Base-by-base conservation (phyloP, 2,888 invertebrate genomes). In the Ophraella communa region DNA sequence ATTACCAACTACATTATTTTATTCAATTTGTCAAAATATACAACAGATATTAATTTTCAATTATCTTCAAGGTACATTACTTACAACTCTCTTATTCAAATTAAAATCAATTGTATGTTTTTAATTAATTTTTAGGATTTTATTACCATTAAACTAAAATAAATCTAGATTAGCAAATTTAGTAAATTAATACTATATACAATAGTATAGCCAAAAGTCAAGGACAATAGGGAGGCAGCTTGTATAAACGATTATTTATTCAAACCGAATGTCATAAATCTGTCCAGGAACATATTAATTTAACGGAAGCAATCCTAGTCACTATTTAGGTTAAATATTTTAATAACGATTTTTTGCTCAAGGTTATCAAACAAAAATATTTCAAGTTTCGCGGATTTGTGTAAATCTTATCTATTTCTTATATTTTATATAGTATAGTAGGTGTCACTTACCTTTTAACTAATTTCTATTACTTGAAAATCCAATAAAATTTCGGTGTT, bases 281-380 rank as follows among this genome's bases (percentile, higher is more conserved):
- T 35, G 17, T 39, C 1, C 7, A 39, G 35, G 7, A 7, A 39
- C 7, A 21, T 21, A n/a, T 42, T 42, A 7, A 14, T 18, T 14
- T 42, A 54, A 4, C 7, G 8, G 1, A 8, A 30, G 45, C 33
- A n/a, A 18, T 18, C 30, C 21, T 23, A n/a, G 8, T 58, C 39
- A 8, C n/a, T 20, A 60, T 60, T 27, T 30, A 30, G 51, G 60
- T 52, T 52, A 44, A 23, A 52, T n/a, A 52, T 60, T 39, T n/a
- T 60, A 5, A 20, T 60, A 60, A 60, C 44, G 60, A 60, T 60
- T 60, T 60, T 56, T 57, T 60, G 42, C 21, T 60, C 60, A 60
- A 60, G 60, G 60, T 60, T 60, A 52, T 60, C n/a, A 60, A 27
- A 20, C 53, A 5, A 20, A 17, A 10, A 30, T 30, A 14, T 35